Evolutionary conservation across 2,797 vertebrate species (phyloP).

Genomic region (Muraenolepis orangiensis): DNA sequence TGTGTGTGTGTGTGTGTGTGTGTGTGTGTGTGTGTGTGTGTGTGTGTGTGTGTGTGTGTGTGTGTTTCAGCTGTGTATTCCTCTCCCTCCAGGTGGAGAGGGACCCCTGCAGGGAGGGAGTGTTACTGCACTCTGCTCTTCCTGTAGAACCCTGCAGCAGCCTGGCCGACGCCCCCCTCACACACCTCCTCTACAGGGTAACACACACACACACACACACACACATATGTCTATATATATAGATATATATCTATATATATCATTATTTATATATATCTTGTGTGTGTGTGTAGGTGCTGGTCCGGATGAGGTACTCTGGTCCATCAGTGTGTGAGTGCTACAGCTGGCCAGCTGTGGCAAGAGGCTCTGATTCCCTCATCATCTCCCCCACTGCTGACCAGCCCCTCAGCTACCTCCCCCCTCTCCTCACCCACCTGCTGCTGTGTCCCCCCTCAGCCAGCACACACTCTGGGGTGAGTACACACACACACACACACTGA

Average conservation of each 20-base stretch:
- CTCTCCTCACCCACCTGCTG: constrained; percentile 80
- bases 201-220: neutral
- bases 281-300: neutral
- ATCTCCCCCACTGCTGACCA: constrained; percentile 73
- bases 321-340: constrained; percentile 75
- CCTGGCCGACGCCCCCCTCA: constrained; percentile 74
- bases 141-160: constrained; percentile 67
- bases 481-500: neutral
- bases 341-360: constrained; percentile 84
- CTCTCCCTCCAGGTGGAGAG: constrained; percentile 28
- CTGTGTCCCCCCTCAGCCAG: constrained; percentile 58
- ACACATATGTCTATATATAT: too few relatives aligned
- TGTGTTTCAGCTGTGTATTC: neutral
- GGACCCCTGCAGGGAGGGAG: constrained; percentile 36
- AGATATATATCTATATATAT: too few relatives aligned
- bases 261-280: too few relatives aligned
- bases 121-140: constrained; percentile 62
- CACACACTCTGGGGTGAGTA: constrained; percentile 76
- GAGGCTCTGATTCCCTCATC: constrained; percentile 78
- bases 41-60: neutral
- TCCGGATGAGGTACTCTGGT: constrained; percentile 37
- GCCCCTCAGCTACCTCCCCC: constrained; percentile 81
- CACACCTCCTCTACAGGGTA: constrained; percentile 79
- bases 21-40: too few relatives aligned
- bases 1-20: neutral